Percentiles rank a stretch among this genome's conserved stretches.
Evolutionary conservation across 2,113 vertebrate species (phyloP).

Genomic region (Chloropsis cyanopogon): DNA sequence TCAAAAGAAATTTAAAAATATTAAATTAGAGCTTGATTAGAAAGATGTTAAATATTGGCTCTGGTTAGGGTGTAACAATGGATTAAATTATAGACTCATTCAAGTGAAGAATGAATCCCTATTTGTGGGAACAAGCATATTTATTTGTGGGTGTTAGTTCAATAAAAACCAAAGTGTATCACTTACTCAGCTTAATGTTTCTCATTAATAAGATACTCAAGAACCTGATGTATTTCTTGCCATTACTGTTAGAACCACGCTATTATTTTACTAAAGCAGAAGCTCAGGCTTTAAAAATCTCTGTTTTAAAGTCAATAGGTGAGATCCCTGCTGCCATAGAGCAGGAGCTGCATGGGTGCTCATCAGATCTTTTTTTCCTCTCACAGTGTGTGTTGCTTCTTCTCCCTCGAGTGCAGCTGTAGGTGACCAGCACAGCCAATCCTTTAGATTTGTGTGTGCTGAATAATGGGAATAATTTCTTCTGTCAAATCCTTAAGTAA

Average conservation of each 20-base stretch:
- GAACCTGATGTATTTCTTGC: neutral
- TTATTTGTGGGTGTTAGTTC: slow-evolving; percentile 54
- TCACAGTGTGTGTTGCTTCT: neutral
- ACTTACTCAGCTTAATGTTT: slow-evolving; percentile 22
- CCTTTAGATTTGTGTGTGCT: neutral
- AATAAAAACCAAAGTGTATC: neutral
- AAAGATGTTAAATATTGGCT: slow-evolving; percentile 48
- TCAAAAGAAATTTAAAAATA: slow-evolving; percentile 41
- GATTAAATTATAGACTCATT: slow-evolving; percentile 59
- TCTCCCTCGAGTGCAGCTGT: neutral
- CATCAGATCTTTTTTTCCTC: fast-evolving
- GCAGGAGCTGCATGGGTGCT: neutral
- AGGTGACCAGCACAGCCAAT: too few species aligned
- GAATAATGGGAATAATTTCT: neutral
- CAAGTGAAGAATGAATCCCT: slow-evolving; percentile 40
- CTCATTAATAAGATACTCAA: slow-evolving; percentile 9
- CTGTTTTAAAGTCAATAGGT: neutral
- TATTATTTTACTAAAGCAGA: neutral
- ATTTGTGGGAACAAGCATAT: slow-evolving; percentile 34
- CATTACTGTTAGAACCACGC: neutral
- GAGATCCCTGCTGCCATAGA: neutral
- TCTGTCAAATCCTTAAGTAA: neutral
- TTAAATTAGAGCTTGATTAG: slow-evolving; percentile 50
- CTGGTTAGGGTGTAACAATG: slow-evolving; percentile 18
- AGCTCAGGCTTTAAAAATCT: neutral